Conservation (phyloP, 2,888 invertebrate genomes). For the Spodoptera picta region DNA sequence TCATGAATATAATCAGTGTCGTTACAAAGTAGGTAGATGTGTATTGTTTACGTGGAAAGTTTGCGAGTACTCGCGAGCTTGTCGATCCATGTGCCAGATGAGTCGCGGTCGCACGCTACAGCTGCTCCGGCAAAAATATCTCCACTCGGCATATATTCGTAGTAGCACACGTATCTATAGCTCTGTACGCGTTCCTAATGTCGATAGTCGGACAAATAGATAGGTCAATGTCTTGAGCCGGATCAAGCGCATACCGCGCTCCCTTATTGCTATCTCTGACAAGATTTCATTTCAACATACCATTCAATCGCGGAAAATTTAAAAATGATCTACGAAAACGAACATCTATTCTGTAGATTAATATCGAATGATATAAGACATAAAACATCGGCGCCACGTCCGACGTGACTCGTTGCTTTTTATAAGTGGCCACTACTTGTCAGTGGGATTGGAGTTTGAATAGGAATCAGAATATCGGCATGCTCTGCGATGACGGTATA, state of each 20-base stretch:
- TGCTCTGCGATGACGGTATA: conserved; percentile 78
- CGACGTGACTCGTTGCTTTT: conserved; percentile 47
- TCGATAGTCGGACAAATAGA: conserved; percentile 72
- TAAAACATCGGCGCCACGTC: conserved; percentile 37
- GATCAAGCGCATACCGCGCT: conserved; percentile 61
- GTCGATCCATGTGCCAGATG: conserved; percentile 68
- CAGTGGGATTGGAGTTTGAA: conserved; percentile 52
- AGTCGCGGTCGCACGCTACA: conserved; percentile 75
- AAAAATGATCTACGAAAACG: conserved; percentile 14
- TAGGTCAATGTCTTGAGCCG: conserved; percentile 85
- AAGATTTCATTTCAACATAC: conserved; percentile 24
- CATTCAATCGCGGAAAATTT: conserved; percentile 23
- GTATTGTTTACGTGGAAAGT: conserved; percentile 56
- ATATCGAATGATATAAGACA: conserved; percentile 44
- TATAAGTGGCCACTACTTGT: conserved; percentile 52
- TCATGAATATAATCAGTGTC: conserved; percentile 7
- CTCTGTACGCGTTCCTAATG: conserved; percentile 60
- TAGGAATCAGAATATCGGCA: conserved; percentile 53
- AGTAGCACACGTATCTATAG: conserved; percentile 59
- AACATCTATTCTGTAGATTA: conserved; percentile 31
- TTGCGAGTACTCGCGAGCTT: conserved; percentile 47
- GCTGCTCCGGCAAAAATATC: conserved; percentile 81
- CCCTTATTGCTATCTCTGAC: conserved; percentile 47
- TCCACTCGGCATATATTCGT: conserved; percentile 75
- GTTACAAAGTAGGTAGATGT: conserved; percentile 20